These are phyloP conservation scores for Pseudocheirus occidentalis DNA, from an alignment of 2,797 vertebrate genomes.

Conservation along the genomic window DNA sequence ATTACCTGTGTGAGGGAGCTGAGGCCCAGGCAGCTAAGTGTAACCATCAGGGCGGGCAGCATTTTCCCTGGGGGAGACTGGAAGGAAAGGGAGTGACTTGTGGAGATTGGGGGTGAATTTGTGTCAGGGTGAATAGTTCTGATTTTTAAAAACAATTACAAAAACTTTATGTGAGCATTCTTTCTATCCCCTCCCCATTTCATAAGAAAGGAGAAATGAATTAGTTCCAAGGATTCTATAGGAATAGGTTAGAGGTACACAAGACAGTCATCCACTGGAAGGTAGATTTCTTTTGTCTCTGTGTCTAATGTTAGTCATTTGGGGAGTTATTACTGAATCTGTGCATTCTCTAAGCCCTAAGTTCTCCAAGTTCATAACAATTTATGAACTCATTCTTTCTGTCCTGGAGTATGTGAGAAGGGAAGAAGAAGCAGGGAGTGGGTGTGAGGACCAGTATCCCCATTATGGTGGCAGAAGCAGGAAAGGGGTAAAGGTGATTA, in stretches of 20 bases:
- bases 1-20: constrained; percentile 68
- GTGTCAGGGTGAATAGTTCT: not conserved
- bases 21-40: constrained; percentile 50
- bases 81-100: not conserved
- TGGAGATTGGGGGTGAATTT: not conserved
- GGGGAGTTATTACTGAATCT: not conserved
- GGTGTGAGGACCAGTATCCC: not conserved
- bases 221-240: not conserved
- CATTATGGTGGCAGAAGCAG: not conserved
- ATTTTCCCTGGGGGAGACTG: constrained; percentile 22
- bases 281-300: not conserved
- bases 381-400: not conserved
- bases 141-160: not conserved
- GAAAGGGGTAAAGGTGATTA: not conserved
- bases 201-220: not conserved
- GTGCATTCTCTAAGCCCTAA: not conserved
- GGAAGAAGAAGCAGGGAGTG: not conserved
- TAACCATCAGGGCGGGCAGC: constrained; percentile 51
- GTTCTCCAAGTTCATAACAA: too few species aligned
- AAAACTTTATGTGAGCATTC: not conserved
- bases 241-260: not conserved
- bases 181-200: not conserved
- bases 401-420: not conserved
- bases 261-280: not conserved
- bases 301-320: not conserved